A percentile compares a stretch with the other conserved stretches of the same genome.
Conservation (phyloP, 2,113 vertebrate genomes). For the Octodon degus region DNA sequence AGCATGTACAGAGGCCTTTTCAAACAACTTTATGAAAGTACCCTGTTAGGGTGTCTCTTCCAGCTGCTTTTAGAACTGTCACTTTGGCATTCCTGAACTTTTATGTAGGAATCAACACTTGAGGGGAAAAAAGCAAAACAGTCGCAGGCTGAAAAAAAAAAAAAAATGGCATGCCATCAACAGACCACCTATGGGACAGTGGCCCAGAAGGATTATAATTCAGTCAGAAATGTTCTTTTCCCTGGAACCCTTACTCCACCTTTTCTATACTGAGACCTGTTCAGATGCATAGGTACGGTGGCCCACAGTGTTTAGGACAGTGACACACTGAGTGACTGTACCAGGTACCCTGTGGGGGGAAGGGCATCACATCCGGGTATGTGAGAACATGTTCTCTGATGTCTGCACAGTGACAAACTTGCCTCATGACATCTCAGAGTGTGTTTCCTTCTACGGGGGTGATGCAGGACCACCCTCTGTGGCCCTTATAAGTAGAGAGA, state of each 20-base stretch:
- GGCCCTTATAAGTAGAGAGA: not conserved
- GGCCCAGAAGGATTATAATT: not conserved
- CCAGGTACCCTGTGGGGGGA: not conserved
- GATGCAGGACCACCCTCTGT: not conserved
- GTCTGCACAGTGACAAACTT: not conserved
- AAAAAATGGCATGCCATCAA: too few relatives aligned
- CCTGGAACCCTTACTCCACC: too few relatives aligned
- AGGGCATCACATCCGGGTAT: not conserved
- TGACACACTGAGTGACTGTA: not conserved
- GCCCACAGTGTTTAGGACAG: not conserved
- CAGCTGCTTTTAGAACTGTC: not conserved
- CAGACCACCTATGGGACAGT: not conserved
- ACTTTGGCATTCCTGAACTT: not conserved
- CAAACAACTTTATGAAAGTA: too few relatives aligned
- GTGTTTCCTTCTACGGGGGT: not conserved
- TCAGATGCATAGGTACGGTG: too few relatives aligned
- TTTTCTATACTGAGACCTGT: not conserved
- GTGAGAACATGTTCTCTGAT: not conserved
- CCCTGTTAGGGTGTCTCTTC: not conserved
- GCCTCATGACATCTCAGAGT: not conserved
- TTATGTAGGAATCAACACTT: not conserved
- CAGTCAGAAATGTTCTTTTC: not conserved
- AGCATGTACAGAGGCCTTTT: not conserved
- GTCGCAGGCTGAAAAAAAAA: too few relatives aligned
- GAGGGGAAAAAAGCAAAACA: not conserved